phyloP scores from a whole-genome alignment of 2,113 vertebrate genomes.

The Alouatta palliata region DNA sequence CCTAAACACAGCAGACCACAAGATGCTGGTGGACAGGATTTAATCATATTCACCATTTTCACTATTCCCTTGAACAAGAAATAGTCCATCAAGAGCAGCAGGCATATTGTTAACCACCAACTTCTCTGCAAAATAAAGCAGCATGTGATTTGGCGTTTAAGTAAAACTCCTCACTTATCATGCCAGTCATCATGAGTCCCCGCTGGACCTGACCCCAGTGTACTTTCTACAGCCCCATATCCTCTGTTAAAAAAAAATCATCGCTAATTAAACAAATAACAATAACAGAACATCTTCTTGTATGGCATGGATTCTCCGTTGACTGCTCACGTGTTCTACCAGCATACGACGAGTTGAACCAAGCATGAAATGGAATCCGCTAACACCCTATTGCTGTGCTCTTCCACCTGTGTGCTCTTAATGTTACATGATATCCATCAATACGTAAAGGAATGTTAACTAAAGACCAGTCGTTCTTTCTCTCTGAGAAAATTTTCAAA shows the following conservation, averaged over 20 bases:
- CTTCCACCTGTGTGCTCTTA: neutral
- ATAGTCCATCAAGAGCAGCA: neutral
- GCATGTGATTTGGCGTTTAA: accelerated
- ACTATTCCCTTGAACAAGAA: neutral
- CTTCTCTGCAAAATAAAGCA: neutral
- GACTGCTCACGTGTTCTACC: too few relatives aligned
- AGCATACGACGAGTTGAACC: neutral
- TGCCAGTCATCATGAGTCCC: neutral
- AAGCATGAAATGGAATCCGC: neutral
- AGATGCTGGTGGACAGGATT: too few relatives aligned
- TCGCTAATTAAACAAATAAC: neutral
- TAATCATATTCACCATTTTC: neutral
- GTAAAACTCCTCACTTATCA: neutral
- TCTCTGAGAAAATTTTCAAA: neutral
- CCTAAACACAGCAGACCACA: neutral
- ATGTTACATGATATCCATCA: neutral
- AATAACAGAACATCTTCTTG: neutral
- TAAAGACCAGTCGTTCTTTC: neutral
- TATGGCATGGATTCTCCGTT: neutral
- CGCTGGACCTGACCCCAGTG: accelerated
- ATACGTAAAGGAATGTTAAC: neutral
- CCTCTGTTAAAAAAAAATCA: neutral
- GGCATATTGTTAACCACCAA: neutral
- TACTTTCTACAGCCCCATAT: neutral
- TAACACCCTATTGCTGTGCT: too few relatives aligned